Conservation (phyloP, 1,140 invertebrate species). For the Drosophila gunungcola region DNA sequence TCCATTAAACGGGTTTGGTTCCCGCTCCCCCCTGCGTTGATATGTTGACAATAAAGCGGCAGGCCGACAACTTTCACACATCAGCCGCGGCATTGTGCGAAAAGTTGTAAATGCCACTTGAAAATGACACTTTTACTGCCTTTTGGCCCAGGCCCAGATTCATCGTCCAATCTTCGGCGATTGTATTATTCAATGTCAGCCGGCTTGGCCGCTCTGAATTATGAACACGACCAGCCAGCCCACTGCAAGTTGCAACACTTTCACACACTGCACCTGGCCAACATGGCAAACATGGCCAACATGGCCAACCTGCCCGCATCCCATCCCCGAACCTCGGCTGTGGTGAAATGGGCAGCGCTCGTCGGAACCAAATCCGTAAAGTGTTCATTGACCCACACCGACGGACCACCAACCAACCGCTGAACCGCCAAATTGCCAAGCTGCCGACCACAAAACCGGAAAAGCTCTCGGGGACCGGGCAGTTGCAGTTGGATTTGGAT, state of each 20-base stretch:
- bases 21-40: constrained; percentile 51
- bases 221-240: constrained; percentile 31
- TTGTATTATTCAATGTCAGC: constrained; percentile 79
- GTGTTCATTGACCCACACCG: constrained; percentile 73
- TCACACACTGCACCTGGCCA: constrained; percentile 20
- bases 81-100: constrained; percentile 51
- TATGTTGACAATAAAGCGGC: constrained; percentile 77
- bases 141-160: constrained; percentile 49
- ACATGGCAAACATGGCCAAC: constrained; percentile 36
- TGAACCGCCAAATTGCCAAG: constrained; percentile 13
- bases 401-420: constrained; percentile 10
- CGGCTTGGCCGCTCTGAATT: constrained; percentile 43
- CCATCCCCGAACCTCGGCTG: constrained; percentile 27
- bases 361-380: constrained; percentile 71
- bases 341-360: constrained; percentile 62
- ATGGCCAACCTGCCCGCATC: neutral
- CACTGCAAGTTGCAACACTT: constrained; percentile 1
- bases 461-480: constrained; percentile 41
- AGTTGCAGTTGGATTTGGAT: constrained; percentile 16
- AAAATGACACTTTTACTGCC: constrained; percentile 55
- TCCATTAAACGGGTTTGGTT: constrained; percentile 55
- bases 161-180: constrained; percentile 11
- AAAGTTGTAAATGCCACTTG: constrained; percentile 53
- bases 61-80: constrained; percentile 80
- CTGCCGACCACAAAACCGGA: constrained; percentile 49